phyloP scores from a whole-genome alignment of 1,140 invertebrate species.

The Listronotus bonariensis region DNA sequence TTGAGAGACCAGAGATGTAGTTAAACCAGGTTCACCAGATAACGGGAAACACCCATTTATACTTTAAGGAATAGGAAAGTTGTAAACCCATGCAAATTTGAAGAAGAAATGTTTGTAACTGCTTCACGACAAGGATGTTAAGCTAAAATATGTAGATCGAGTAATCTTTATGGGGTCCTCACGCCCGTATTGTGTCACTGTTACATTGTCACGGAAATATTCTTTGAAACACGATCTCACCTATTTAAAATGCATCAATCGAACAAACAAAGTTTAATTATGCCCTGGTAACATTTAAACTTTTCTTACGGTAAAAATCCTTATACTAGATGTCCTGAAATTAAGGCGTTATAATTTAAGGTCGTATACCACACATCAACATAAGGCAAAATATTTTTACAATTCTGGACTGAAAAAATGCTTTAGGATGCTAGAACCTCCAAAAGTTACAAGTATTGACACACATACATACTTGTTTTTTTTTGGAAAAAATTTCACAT shows the following conservation, averaged over 20 bases:
- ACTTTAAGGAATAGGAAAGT: slow-evolving; percentile 7
- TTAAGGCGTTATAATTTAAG: no score
- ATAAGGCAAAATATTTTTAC: no score
- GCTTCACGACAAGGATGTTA: slow-evolving; percentile 36
- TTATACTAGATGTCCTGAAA: no score
- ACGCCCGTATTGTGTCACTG: slow-evolving; percentile 37
- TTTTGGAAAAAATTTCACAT: no score
- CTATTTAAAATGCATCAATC: slow-evolving; percentile 33
- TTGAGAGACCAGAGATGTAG: no score
- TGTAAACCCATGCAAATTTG: slow-evolving; percentile 34
- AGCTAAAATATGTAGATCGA: slow-evolving; percentile 34
- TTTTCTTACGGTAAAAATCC: no score
- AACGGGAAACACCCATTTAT: neutral
- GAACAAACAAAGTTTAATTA: slow-evolving; percentile 27
- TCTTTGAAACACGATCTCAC: slow-evolving; percentile 30
- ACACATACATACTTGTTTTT: no score
- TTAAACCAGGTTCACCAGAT: neutral
- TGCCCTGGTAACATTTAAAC: slow-evolving; percentile 16
- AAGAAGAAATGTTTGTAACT: slow-evolving; percentile 30
- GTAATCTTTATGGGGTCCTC: slow-evolving; percentile 39
- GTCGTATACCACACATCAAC: no score
- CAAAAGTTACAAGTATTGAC: no score
- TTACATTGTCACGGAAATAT: slow-evolving; percentile 35
- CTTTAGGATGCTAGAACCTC: no score
- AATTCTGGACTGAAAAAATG: no score